Evolutionary conservation across 1,140 invertebrate genomes (phyloP).

Genomic region (Ceratosolen solmsi): DNA sequence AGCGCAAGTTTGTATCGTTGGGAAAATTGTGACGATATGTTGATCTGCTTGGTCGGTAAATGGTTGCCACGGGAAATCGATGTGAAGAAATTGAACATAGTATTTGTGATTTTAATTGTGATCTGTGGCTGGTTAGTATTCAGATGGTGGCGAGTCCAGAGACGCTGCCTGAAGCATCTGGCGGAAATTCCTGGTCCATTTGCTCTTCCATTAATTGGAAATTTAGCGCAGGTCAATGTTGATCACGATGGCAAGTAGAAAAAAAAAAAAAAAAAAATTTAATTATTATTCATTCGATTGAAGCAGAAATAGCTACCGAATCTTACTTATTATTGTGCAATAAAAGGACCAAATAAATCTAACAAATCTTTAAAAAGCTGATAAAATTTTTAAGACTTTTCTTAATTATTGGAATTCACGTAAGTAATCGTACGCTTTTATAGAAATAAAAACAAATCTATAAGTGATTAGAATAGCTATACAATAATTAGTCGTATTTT

Average conservation of each 20-base stretch:
- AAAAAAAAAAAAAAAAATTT: too few species aligned
- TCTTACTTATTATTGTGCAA: too few species aligned
- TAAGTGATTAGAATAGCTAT: too few species aligned
- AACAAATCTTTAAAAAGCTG: too few species aligned
- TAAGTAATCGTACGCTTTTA: too few species aligned
- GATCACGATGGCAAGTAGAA: conserved; percentile 69
- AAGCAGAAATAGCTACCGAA: too few species aligned
- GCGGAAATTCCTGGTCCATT: conserved; percentile 76
- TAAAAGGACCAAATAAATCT: too few species aligned
- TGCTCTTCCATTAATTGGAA: conserved; percentile 76
- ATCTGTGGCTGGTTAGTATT: conserved; percentile 46
- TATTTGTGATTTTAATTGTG: conserved; percentile 32
- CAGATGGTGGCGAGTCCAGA: conserved; percentile 67
- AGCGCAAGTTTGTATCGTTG: neutral
- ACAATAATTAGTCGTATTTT: too few species aligned
- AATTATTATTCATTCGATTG: too few species aligned
- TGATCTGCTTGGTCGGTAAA: conserved; percentile 56
- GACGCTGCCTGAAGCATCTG: conserved; percentile 68
- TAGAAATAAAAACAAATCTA: too few species aligned
- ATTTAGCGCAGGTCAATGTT: conserved; percentile 74
- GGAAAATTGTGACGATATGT: conserved; percentile 39
- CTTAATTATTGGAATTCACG: too few species aligned
- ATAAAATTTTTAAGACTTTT: too few species aligned
- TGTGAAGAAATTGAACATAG: conserved; percentile 1
- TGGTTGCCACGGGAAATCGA: conserved; percentile 24